Evolutionary conservation across 2,888 invertebrate species (phyloP), one percentile per base, ranked within the genome.

Genomic region (Rhodophaea formosa): DNA sequence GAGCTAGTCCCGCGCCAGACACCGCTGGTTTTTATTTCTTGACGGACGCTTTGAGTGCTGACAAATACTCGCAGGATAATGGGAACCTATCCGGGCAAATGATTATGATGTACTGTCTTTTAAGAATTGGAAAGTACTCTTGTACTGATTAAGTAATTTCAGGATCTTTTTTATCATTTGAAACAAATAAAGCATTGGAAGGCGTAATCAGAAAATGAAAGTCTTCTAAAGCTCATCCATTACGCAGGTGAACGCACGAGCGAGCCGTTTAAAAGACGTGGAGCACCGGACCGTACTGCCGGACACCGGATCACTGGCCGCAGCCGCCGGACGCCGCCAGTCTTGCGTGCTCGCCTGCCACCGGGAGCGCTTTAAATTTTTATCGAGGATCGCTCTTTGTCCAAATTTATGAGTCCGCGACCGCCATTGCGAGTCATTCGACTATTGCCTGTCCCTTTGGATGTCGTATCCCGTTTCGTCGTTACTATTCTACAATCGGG

Each of bases 171-270:
- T n/a, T n/a, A n/a, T n/a, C n/a, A n/a, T n/a, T n/a, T n/a, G n/a
- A n/a, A n/a, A n/a, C n/a, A n/a, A n/a, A n/a, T n/a, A n/a, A n/a
- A n/a, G n/a, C n/a, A n/a, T n/a, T n/a, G n/a, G n/a, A n/a, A n/a
- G n/a, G n/a, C n/a, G n/a, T n/a, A 14, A 30, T 29, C 29, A 16
- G 47, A 12, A 47, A 49, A 32, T 32, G 15, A 15, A 30, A 30
- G 29, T 49, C 14, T 30, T 8, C 47, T 29, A 30, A 10, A 30
- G 14, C 30, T 30, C 49, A 49, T 49, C 14, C 15, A 49, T 15
- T 49, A 32, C 15, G 49, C 15, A 49, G 49, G 49, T 49, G 30
- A 49, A 49, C 49, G 15, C 49, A 49, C 49, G 30, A 32, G 14
- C 8, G 49, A 14, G 8, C 0, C 45, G 8, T 17, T 16, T 45